These are phyloP conservation scores for Acleris laterana DNA, from an alignment of 2,888 invertebrate species.

Conservation along the genomic window DNA sequence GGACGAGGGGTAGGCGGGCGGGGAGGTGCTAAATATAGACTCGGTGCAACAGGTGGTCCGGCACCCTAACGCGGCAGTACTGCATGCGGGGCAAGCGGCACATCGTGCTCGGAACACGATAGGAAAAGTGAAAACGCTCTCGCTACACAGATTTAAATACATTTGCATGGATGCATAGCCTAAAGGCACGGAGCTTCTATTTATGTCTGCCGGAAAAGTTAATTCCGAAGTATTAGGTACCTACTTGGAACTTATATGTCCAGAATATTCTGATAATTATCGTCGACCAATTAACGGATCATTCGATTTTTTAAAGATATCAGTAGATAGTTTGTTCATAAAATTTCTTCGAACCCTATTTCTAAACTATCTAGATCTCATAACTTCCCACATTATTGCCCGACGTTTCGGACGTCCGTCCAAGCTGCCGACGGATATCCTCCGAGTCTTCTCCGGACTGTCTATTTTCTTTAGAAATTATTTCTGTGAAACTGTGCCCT, in stretches of 20 bases:
- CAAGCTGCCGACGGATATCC: conserved; percentile 59
- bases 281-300: no score
- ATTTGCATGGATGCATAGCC: conserved; percentile 36
- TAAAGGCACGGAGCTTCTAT: background rate
- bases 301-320: no score
- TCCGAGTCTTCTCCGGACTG: conserved; percentile 28
- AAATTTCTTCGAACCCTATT: no score
- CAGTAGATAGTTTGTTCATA: no score
- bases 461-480: no score
- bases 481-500: no score
- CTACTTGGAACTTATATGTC: no score
- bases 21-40: conserved; percentile 70
- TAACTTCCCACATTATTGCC: conserved; percentile 5
- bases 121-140: conserved; percentile 39
- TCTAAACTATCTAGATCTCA: no score
- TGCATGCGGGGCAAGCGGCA: conserved; percentile 41
- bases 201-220: background rate
- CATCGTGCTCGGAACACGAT: conserved; percentile 16
- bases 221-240: background rate
- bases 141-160: conserved; percentile 31
- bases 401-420: conserved; percentile 54
- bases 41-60: conserved; percentile 74
- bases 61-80: conserved; percentile 55
- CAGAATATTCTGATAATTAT: no score
- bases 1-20: conserved; percentile 52